A percentile compares a stretch with the other conserved stretches of the same genome.
Conservation (phyloP, 2,797 vertebrate species). For the Squalus acanthias region DNA sequence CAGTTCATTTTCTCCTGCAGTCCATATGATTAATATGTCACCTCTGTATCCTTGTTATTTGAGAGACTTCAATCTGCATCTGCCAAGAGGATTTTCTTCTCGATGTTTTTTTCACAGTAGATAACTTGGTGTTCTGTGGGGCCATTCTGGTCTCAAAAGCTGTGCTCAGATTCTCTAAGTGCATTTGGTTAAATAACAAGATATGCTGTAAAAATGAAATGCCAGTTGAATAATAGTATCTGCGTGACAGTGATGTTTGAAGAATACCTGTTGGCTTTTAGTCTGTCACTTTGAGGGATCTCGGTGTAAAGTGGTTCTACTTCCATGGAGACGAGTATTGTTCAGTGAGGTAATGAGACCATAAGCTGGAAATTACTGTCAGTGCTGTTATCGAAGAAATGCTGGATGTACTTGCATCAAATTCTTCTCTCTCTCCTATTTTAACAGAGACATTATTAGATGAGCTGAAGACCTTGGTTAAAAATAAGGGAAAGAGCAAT, state of each 20-base stretch:
- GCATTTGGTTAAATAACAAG: not conserved
- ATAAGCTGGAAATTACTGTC: slow-evolving; percentile 29
- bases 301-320: not conserved
- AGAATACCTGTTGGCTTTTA: not conserved
- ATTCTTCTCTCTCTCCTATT: not conserved
- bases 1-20: slow-evolving; percentile 11
- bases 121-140: not conserved
- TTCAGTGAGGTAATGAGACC: slow-evolving; percentile 11
- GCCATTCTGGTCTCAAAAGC: not conserved
- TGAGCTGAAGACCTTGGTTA: not conserved
- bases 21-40: slow-evolving; percentile 24
- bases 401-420: not conserved
- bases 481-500: not conserved
- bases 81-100: not conserved
- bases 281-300: slow-evolving; percentile 14
- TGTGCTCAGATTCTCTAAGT: not conserved
- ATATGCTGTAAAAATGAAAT: not conserved
- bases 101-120: not conserved
- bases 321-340: not conserved
- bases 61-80: not conserved
- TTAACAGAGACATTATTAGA: not conserved
- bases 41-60: not conserved
- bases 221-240: not conserved
- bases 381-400: not conserved
- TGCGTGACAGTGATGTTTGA: not conserved